Base-by-base conservation (phyloP, 2,888 invertebrate genomes). In the Polydesmus complanatus region DNA sequence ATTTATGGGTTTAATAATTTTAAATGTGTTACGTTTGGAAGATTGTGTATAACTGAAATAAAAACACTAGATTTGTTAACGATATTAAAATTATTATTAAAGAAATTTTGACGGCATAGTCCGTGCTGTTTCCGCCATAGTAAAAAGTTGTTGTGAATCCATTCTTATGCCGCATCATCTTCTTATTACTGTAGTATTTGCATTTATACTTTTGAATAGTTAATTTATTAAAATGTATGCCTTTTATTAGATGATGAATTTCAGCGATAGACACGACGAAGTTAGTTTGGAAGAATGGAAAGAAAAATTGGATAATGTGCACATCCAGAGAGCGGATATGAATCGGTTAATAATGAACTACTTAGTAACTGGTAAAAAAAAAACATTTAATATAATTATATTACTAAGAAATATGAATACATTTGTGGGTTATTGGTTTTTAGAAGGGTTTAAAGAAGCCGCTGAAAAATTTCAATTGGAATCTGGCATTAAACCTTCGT, bases 331-430 rank as follows among this genome's bases (percentile, higher is more conserved):
- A 68, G 84, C 86, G 51, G 90, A 92, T 69, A 94, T 97, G 89
- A 96, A 97, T 75, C 88, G 90, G 75, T 80, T 97, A 65, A 93
- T 97, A 67, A 96, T 97, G 95, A 95, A 97, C 77, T 97, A 97
- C 76, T 81, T 97, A 70, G 93, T 96, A 52, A 95, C 93, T 77
- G 94, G 93, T 92, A 76, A 74, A 71, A 3, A 2, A 5, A 37
- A n/a, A 3, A 23, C 22, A 19, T 26, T 21, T 27, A 3, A 23
- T 50, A 18, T 58, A 25, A 22, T 18, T n/a, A n/a, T n/a, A n/a
- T n/a, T n/a, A n/a, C n/a, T n/a, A n/a, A 37, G 37, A 5, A 37
- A 8, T 37, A 37, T 51, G 2, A 27, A 58, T 25, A 23, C 21
- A 19, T n/a, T n/a, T n/a, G n/a, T n/a, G n/a, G n/a, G n/a, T n/a